Evolutionary conservation across 2,797 vertebrate genomes (phyloP).

Genomic region (Calcarius lapponicus): DNA sequence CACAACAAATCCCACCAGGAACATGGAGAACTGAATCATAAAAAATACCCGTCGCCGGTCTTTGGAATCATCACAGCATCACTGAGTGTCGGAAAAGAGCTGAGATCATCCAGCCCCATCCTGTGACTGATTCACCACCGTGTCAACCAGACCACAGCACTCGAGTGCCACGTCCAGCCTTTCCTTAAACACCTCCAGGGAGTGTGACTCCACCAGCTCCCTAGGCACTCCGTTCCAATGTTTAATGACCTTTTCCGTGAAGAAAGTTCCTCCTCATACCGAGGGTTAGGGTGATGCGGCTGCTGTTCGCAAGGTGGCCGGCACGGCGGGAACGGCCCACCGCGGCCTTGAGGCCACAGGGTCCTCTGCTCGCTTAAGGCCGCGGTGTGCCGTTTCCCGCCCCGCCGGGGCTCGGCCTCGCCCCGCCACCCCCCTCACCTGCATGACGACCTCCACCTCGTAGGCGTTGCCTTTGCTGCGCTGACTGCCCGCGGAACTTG

Average conservation of each 20-base stretch:
- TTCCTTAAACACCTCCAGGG: background rate
- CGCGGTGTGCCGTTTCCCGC: background rate
- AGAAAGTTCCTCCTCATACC: background rate
- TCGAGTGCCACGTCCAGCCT: background rate
- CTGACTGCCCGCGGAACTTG: slow-evolving; percentile 94
- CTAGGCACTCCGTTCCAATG: background rate
- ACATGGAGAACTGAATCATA: rapidly evolving
- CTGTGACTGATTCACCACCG: background rate
- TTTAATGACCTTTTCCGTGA: background rate
- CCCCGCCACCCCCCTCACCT: slow-evolving; percentile 78
- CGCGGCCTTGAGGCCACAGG: background rate
- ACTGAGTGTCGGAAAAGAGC: background rate
- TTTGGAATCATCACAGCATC: background rate
- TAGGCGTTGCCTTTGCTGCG: slow-evolving; percentile 98
- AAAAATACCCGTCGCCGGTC: background rate
- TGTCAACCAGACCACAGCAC: background rate
- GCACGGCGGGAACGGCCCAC: background rate
- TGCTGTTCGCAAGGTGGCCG: background rate
- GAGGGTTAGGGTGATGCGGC: background rate
- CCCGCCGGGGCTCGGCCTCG: background rate
- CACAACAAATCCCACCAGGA: background rate
- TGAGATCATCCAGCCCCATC: background rate
- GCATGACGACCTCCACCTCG: slow-evolving; percentile 95
- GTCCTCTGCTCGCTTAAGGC: background rate
- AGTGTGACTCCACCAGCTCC: background rate